These are phyloP conservation scores for Drosophila pseudoobscura DNA, from an alignment of 1,140 invertebrate species.

Conservation along the genomic window DNA sequence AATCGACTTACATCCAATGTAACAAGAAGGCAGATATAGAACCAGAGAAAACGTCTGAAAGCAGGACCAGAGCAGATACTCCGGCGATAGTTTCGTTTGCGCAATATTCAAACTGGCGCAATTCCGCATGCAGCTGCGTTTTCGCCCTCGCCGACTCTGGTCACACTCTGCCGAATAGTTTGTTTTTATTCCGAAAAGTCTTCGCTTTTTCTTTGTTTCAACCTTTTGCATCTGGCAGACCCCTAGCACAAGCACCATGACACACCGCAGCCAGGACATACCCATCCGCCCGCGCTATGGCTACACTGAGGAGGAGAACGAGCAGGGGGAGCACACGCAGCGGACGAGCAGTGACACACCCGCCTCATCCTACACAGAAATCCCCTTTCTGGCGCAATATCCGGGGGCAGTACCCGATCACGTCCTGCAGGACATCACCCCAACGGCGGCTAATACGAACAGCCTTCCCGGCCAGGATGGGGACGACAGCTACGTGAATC, in stretches of 20 bases:
- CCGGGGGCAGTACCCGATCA: slow-evolving; percentile 82
- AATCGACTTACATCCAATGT: too few species aligned
- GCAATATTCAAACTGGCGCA: too few species aligned
- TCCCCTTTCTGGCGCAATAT: slow-evolving; percentile 90
- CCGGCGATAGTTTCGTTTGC: too few species aligned
- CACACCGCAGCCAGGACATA: slow-evolving; percentile 72
- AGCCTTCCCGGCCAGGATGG: slow-evolving; percentile 68
- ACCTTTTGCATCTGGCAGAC: background rate
- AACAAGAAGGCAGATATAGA: too few species aligned
- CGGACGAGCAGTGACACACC: slow-evolving; percentile 38
- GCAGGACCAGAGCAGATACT: too few species aligned
- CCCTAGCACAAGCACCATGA: slow-evolving; percentile 31
- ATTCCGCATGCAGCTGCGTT: background rate
- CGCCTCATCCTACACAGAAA: slow-evolving; percentile 94
- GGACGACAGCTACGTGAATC: slow-evolving; percentile 69
- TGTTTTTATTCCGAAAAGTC: slow-evolving; percentile 31
- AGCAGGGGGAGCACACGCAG: slow-evolving; percentile 3
- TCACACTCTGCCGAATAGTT: slow-evolving; percentile 34
- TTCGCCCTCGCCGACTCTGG: slow-evolving; percentile 1
- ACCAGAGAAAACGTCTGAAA: too few species aligned
- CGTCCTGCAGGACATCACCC: slow-evolving; percentile 76
- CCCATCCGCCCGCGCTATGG: slow-evolving; percentile 77
- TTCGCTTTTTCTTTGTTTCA: background rate
- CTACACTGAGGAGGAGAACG: slow-evolving; percentile 48
- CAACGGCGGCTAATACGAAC: slow-evolving; percentile 82